phyloP scores from a whole-genome alignment of 2,113 vertebrate genomes.

The Castor canadensis region DNA sequence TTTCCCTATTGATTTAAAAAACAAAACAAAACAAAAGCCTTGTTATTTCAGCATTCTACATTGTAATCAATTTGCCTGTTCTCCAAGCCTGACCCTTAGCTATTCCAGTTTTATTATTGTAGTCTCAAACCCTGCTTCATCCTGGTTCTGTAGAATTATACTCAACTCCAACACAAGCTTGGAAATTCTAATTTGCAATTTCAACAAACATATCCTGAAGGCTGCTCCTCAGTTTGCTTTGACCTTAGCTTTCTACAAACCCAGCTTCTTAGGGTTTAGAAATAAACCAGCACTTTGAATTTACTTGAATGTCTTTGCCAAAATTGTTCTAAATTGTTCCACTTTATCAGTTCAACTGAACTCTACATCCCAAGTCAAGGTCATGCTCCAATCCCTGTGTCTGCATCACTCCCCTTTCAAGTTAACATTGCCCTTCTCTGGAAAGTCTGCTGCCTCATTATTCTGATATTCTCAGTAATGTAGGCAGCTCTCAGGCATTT shows the following conservation, averaged over 20 bases:
- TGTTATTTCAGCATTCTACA: neutral
- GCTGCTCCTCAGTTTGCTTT: neutral
- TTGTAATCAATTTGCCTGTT: neutral
- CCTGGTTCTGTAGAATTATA: neutral
- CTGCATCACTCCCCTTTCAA: neutral
- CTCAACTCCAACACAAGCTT: neutral
- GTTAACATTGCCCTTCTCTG: neutral
- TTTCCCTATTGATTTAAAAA: neutral
- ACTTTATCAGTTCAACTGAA: neutral
- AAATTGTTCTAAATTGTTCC: neutral
- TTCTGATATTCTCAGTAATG: neutral
- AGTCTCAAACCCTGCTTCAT: neutral
- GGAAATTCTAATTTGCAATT: neutral
- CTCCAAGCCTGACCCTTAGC: neutral
- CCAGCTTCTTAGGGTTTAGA: neutral
- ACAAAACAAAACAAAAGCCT: neutral
- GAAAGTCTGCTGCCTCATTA: neutral
- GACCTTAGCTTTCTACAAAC: neutral
- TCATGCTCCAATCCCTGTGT: neutral
- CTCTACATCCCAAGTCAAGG: neutral
- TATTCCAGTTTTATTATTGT: neutral
- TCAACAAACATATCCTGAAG: neutral
- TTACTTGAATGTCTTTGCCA: neutral
- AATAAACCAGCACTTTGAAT: neutral
- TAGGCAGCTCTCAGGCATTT: neutral